These are phyloP conservation scores for Nerophis lumbriciformis DNA, from an alignment of 2,113 vertebrate genomes.

Conservation along the genomic window DNA sequence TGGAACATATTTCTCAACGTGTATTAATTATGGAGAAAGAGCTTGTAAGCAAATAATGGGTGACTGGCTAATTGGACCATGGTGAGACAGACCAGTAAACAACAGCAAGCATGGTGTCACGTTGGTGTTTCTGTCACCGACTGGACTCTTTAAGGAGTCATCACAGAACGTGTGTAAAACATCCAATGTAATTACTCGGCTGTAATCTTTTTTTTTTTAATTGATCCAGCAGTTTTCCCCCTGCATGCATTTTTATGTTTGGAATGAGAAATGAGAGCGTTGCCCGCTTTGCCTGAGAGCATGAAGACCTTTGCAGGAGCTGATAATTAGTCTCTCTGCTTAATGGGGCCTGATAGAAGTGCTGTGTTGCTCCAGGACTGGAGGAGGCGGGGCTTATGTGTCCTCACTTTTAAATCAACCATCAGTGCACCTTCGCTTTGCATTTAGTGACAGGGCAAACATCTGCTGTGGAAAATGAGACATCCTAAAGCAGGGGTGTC, in stretches of 20 bases:
- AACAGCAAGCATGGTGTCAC: slow-evolving; percentile 68
- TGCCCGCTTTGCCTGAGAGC: slow-evolving; percentile 56
- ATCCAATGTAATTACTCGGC: slow-evolving; percentile 70
- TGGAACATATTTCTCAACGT: no score
- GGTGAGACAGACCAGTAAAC: slow-evolving; percentile 68
- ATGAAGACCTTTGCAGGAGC: slow-evolving; percentile 63
- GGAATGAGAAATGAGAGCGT: slow-evolving; percentile 68
- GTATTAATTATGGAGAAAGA: no score
- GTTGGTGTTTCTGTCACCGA: slow-evolving; percentile 61
- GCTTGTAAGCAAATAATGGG: no score
- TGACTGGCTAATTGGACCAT: slow-evolving; percentile 71
- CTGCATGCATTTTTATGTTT: slow-evolving; percentile 59
- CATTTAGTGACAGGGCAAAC: slow-evolving; percentile 17
- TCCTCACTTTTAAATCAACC: slow-evolving; percentile 42
- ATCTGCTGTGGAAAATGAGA: slow-evolving; percentile 40
- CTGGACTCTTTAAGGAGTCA: slow-evolving; percentile 73
- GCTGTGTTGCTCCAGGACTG: slow-evolving; percentile 38
- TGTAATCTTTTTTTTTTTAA: slow-evolving; percentile 64
- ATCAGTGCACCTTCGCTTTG: slow-evolving; percentile 43
- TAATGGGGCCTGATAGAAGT: slow-evolving; percentile 63
- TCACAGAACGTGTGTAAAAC: slow-evolving; percentile 73
- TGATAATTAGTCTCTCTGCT: slow-evolving; percentile 71
- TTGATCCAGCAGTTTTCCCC: slow-evolving; percentile 60
- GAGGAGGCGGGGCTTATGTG: slow-evolving; percentile 47
- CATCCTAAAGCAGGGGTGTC: slow-evolving; percentile 16